Conservation (phyloP, 1,140 invertebrate species). For the Drosophila teissieri region DNA sequence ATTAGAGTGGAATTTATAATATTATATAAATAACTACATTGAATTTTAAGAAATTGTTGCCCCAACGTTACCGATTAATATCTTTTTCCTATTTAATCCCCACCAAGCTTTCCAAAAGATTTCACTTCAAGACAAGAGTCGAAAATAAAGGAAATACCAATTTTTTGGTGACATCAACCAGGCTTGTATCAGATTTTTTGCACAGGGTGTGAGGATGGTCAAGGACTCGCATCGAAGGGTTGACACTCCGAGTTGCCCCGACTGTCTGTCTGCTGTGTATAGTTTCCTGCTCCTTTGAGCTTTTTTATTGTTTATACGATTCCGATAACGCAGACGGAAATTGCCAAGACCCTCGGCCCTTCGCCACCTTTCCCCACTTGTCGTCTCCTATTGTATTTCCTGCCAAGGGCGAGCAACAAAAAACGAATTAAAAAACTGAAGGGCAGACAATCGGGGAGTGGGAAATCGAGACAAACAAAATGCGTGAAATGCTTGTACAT, state of each 20-base stretch:
- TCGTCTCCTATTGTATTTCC: conserved; percentile 61
- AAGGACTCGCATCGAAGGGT: conserved; percentile 33
- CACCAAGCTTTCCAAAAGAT: background rate
- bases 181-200: conserved; percentile 10
- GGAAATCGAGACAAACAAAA: conserved; percentile 57
- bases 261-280: conserved; percentile 37
- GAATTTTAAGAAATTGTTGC: background rate
- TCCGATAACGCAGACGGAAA: conserved; percentile 79
- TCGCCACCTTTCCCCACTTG: conserved; percentile 25
- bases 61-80: too few species aligned
- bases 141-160: conserved; percentile 59
- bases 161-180: conserved; percentile 31
- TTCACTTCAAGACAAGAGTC: conserved; percentile 50
- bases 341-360: conserved; percentile 53
- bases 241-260: conserved; percentile 19
- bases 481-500: conserved; percentile 57
- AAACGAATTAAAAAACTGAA: conserved; percentile 65
- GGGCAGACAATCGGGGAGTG: conserved; percentile 28
- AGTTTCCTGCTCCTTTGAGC: conserved; percentile 36
- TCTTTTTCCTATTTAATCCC: background rate
- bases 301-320: conserved; percentile 78
- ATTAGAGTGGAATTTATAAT: background rate
- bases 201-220: conserved; percentile 4
- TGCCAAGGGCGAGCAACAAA: conserved; percentile 34
- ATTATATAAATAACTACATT: background rate